phyloP scores from a whole-genome alignment of 1,140 invertebrate species.

The Cepaea nemoralis region DNA sequence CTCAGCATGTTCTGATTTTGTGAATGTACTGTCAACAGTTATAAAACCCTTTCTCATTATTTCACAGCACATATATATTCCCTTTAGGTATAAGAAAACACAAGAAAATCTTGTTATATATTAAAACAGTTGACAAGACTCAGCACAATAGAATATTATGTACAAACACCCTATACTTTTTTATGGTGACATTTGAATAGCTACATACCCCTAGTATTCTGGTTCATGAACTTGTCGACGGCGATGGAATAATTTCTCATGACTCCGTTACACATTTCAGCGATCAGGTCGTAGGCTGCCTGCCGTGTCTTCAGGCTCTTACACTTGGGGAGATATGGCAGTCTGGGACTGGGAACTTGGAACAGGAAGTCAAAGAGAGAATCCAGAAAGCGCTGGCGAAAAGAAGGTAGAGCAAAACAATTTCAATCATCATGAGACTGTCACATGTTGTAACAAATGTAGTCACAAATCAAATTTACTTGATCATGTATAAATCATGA shows the following conservation, averaged over 20 bases:
- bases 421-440: no score
- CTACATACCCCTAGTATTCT: constrained; percentile 83
- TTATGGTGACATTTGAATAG: neutral
- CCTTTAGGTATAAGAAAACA: no score
- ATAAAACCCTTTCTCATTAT: no score
- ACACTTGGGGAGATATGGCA: constrained; percentile 90
- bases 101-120: no score
- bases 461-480: no score
- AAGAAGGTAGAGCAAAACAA: no score
- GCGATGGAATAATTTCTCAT: constrained; percentile 88
- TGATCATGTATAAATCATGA: no score
- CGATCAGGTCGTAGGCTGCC: constrained; percentile 89
- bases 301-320: constrained; percentile 89
- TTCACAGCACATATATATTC: no score
- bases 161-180: neutral
- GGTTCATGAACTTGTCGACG: constrained; percentile 84
- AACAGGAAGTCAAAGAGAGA: constrained; percentile 90
- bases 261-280: constrained; percentile 86
- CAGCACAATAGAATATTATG: neutral
- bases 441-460: no score
- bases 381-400: constrained; percentile 69
- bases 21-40: no score
- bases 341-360: constrained; percentile 86
- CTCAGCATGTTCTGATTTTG: no score
- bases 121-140: neutral